These are phyloP conservation scores for Phoeniculus purpureus DNA, from an alignment of 2,797 vertebrate species.

Conservation along the genomic window DNA sequence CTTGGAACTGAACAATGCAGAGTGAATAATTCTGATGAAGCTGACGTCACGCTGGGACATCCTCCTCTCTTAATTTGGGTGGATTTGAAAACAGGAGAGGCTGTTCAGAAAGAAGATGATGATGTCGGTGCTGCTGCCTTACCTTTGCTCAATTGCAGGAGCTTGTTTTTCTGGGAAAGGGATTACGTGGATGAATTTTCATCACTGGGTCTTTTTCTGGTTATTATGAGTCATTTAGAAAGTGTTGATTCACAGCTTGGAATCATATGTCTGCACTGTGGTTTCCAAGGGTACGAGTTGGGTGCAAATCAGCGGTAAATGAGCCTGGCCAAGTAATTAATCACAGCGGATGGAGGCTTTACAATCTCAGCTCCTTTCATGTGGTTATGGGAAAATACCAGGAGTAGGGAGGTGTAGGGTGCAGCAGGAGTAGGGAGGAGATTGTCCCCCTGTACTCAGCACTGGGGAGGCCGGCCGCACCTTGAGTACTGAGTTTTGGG, in stretches of 20 bases:
- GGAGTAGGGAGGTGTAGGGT: too few species aligned
- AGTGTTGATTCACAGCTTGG: not conserved
- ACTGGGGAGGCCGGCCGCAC: too few species aligned
- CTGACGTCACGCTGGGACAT: not conserved
- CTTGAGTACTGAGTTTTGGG: too few species aligned
- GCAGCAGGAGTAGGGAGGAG: too few species aligned
- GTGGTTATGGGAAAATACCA: too few species aligned
- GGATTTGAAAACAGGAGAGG: not conserved
- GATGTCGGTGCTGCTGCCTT: not conserved
- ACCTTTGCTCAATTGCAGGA: not conserved
- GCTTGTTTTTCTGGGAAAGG: not conserved
- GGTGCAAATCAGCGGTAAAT: not conserved
- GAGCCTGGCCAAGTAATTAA: conserved; percentile 1
- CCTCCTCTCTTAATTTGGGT: not conserved
- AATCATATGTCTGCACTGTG: not conserved
- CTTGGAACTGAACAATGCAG: not conserved
- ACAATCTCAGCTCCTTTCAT: not conserved
- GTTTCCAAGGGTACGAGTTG: not conserved
- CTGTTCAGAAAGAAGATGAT: not conserved
- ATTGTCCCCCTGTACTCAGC: too few species aligned
- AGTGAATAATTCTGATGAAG: not conserved
- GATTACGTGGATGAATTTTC: not conserved
- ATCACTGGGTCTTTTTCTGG: not conserved
- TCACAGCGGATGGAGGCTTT: not conserved
- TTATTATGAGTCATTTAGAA: not conserved